These are phyloP conservation scores for Pandemis corylana DNA, from an alignment of 2,888 invertebrate genomes.

Conservation along the genomic window DNA sequence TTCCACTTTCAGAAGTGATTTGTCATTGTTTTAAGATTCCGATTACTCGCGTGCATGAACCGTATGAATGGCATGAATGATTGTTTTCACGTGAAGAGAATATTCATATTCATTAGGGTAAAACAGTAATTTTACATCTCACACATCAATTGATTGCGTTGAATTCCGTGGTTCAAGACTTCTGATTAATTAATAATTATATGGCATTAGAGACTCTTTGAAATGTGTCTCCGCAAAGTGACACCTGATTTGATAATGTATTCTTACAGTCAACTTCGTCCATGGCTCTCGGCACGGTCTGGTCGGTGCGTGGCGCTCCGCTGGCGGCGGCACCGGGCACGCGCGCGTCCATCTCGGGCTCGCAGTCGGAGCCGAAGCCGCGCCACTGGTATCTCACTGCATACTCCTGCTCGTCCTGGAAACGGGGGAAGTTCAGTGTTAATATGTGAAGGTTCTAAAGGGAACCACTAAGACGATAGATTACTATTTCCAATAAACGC, in stretches of 20 bases:
- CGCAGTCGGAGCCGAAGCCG: constrained; percentile 87
- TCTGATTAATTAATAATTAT: too few species aligned
- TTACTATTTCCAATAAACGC: too few species aligned
- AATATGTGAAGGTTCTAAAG: too few species aligned
- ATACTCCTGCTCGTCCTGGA: constrained; percentile 80
- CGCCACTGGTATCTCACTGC: constrained; percentile 76
- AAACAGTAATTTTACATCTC: neutral
- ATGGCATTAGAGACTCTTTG: too few species aligned
- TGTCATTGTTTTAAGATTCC: constrained; percentile 64
- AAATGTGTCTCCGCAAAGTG: too few species aligned
- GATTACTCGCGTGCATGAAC: constrained; percentile 48
- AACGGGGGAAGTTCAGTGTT: neutral
- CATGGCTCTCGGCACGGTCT: constrained; percentile 69
- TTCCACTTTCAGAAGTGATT: constrained; percentile 52
- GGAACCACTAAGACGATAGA: too few species aligned
- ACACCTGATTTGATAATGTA: neutral
- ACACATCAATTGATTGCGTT: too few species aligned
- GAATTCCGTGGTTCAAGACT: too few species aligned
- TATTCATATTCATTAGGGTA: constrained; percentile 7
- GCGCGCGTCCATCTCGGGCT: constrained; percentile 78
- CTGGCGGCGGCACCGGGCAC: constrained; percentile 66
- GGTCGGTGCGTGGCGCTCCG: constrained; percentile 61
- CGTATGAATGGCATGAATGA: constrained; percentile 38
- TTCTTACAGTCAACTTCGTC: constrained; percentile 72
- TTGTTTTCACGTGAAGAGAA: constrained; percentile 43